Base-by-base conservation (phyloP, 2,888 invertebrate genomes). In the Macrophya alboannulata region DNA sequence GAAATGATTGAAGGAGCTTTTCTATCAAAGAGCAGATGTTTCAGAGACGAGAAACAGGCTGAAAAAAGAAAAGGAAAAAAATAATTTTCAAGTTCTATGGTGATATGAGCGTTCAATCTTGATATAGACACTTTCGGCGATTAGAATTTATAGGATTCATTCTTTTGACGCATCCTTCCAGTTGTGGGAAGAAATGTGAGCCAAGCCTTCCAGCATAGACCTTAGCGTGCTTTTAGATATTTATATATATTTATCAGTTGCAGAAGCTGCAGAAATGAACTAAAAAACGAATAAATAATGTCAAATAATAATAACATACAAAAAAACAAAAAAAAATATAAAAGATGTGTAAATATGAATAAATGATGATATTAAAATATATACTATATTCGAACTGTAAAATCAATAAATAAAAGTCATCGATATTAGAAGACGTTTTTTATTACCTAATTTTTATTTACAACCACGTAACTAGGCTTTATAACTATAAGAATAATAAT, bases 171-270 rank as follows among this genome's bases (percentile, higher is more conserved):
- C 43, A 25, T 72, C 72, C 72, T 72, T 72, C 72, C 72, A 72
- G n/a, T 45, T 72, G 45, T 72, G 72, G 72, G 45, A 15, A 72
- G 4, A 72, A 10, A 43, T 43, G 37, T 68, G 55, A 77, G 77
- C 51, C 77, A 51, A 81, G 62, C 79, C 62, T 81, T 81, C 62
- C 79, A 81, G 79, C 40, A 62, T 68, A 81, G 79, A 62, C 4
- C 59, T 81, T 81, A 81, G 40, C 79, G 21, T 21, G 79, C 79
- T 81, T 81, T 40, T 62, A 40, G 79, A 81, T 40, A 10, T 62
- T 40, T 79, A 79, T 81, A 79, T 81, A 81, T 81, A 62, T 81
- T 62, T 81, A 62, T 25, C n/a, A 25, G 51, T 77, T 77, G 77
- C 77, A 31, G 17, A 55, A 77, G 51, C 77, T 77, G 77, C 77